Conservation (phyloP, 2,888 invertebrate genomes). For the Carcina quercana region DNA sequence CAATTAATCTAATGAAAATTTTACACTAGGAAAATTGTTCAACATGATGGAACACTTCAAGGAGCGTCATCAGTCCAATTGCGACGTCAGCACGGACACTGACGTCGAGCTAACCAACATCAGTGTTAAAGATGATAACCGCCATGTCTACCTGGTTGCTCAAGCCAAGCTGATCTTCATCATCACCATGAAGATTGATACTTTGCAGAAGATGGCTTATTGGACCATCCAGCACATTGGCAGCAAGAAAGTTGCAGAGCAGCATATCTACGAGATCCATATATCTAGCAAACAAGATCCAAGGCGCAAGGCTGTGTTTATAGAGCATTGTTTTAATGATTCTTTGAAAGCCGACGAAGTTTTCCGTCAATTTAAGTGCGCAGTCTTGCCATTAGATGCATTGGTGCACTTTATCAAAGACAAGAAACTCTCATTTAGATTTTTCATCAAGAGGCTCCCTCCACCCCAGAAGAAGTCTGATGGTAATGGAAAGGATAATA, state of each 20-base stretch:
- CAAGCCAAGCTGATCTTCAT: slow-evolving; percentile 49
- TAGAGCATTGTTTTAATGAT: slow-evolving; percentile 56
- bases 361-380: slow-evolving; percentile 47
- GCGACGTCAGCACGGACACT: slow-evolving; percentile 36
- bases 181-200: slow-evolving; percentile 51
- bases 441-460: slow-evolving; percentile 41
- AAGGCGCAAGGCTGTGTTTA: slow-evolving; percentile 43
- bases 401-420: slow-evolving; percentile 43
- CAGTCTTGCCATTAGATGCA: slow-evolving; percentile 41
- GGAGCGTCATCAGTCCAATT: slow-evolving; percentile 43
- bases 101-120: slow-evolving; percentile 39
- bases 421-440: slow-evolving; percentile 42
- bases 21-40: slow-evolving; percentile 46
- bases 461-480: slow-evolving; percentile 17
- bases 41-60: slow-evolving; percentile 55
- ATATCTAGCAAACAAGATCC: slow-evolving; percentile 43
- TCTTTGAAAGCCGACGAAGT: slow-evolving; percentile 48
- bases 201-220: slow-evolving; percentile 49
- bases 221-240: slow-evolving; percentile 58
- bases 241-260: slow-evolving; percentile 41
- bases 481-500: slow-evolving; percentile 24
- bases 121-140: slow-evolving; percentile 36
- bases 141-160: slow-evolving; percentile 39
- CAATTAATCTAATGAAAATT: too few relatives aligned
- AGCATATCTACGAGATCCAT: slow-evolving; percentile 55